These are phyloP conservation scores for Campoplex capitator DNA, from an alignment of 2,888 invertebrate genomes.

Conservation along the genomic window DNA sequence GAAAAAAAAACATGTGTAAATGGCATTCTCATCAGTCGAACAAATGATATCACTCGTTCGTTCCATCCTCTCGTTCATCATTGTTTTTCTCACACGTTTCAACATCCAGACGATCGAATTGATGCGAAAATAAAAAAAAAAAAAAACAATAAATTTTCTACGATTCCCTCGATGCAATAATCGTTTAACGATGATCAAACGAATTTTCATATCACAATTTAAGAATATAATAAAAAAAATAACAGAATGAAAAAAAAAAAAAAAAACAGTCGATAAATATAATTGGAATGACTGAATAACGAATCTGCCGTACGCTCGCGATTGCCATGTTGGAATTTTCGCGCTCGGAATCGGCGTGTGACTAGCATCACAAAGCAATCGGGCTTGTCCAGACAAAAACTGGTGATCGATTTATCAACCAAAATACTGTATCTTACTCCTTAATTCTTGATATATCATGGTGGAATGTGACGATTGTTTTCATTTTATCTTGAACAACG, in stretches of 20 bases:
- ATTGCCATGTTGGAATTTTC: slow-evolving; percentile 15
- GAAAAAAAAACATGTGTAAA: neutral
- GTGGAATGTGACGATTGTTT: slow-evolving; percentile 24
- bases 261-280: neutral
- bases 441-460: slow-evolving; percentile 24
- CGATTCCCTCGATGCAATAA: neutral
- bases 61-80: neutral
- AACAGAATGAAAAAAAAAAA: neutral
- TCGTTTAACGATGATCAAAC: neutral
- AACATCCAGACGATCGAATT: neutral
- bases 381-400: neutral
- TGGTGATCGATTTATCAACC: slow-evolving; percentile 19
- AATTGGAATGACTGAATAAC: neutral
- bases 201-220: neutral
- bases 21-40: neutral
- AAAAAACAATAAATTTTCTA: neutral
- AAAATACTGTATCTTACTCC: slow-evolving; percentile 54
- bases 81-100: neutral
- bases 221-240: neutral
- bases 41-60: neutral
- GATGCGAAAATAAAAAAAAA: neutral
- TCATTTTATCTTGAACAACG: neutral
- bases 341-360: slow-evolving; percentile 14
- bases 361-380: slow-evolving; percentile 38
- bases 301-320: slow-evolving; percentile 1